Conservation (phyloP, 2,797 vertebrate species). For the Sandelia bainsii region DNA sequence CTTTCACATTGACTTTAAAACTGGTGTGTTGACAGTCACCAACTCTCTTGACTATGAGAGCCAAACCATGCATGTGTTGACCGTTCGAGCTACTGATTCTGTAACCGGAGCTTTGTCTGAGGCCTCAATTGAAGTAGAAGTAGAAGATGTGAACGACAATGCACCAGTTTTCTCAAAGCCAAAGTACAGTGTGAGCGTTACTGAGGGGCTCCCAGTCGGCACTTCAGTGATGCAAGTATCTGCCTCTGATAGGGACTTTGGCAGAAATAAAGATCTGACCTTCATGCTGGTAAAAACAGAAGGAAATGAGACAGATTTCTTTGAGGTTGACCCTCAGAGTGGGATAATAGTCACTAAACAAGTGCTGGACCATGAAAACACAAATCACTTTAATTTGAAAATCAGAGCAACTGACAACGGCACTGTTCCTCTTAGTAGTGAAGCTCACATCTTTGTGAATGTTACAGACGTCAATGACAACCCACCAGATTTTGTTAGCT, state of each 20-base stretch:
- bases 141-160: slow-evolving; percentile 96
- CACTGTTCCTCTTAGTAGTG: slow-evolving; percentile 85
- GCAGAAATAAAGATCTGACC: slow-evolving; percentile 88
- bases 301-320: slow-evolving; percentile 87
- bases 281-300: slow-evolving; percentile 86
- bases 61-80: slow-evolving; percentile 87
- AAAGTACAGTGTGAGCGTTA: slow-evolving; percentile 81
- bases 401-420: slow-evolving; percentile 90
- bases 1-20: slow-evolving; percentile 95
- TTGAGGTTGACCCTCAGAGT: slow-evolving; percentile 87
- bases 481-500: slow-evolving; percentile 90
- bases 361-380: slow-evolving; percentile 90
- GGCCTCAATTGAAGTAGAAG: slow-evolving; percentile 91
- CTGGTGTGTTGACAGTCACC: slow-evolving; percentile 91
- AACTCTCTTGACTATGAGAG: slow-evolving; percentile 92
- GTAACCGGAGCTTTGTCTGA: slow-evolving; percentile 93
- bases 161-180: slow-evolving; percentile 88
- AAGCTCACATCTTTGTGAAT: slow-evolving; percentile 87
- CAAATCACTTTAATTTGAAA: slow-evolving; percentile 88
- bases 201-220: slow-evolving; percentile 88
- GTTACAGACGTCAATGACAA: slow-evolving; percentile 96
- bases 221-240: slow-evolving; percentile 88
- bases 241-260: slow-evolving; percentile 91
- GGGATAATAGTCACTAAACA: slow-evolving; percentile 89
- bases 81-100: slow-evolving; percentile 92